Conservation (phyloP, 2,888 invertebrate species). For the Caenorhabditis sp. region DNA sequence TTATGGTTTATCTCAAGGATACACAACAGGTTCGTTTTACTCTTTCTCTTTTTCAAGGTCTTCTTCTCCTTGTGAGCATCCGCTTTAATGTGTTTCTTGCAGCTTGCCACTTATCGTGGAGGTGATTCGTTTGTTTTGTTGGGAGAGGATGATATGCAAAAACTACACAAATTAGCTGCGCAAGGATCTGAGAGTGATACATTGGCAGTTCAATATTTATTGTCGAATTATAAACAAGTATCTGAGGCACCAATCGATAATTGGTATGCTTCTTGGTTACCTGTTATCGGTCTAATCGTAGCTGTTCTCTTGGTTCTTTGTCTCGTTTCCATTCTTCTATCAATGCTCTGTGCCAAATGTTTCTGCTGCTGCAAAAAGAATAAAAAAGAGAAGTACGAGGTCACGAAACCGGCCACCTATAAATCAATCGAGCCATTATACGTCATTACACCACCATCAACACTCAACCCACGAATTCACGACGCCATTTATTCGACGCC, state of each 20-base stretch:
- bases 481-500: conserved; percentile 64
- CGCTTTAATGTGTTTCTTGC: conserved; percentile 31
- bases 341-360: conserved; percentile 57
- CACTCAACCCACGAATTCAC: conserved; percentile 29
- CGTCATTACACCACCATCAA: conserved; percentile 64
- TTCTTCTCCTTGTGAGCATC: conserved; percentile 28
- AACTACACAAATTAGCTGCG: conserved; percentile 62
- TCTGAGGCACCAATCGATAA: conserved; percentile 54
- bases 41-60: conserved; percentile 21
- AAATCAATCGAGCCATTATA: conserved; percentile 69
- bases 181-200: conserved; percentile 52
- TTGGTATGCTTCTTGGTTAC: conserved; percentile 61
- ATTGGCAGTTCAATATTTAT: conserved; percentile 59
- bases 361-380: conserved; percentile 53
- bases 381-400: conserved; percentile 65
- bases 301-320: conserved; percentile 65
- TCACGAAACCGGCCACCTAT: conserved; percentile 65
- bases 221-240: conserved; percentile 63
- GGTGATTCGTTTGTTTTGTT: conserved; percentile 63
- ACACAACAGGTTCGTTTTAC: conserved; percentile 50
- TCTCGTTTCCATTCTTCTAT: conserved; percentile 59
- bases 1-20: conserved; percentile 65
- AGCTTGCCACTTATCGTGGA: conserved; percentile 68
- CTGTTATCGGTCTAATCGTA: conserved; percentile 63
- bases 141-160: conserved; percentile 65